Conservation (phyloP, 2,797 vertebrate genomes). For the Dallia pectoralis region DNA sequence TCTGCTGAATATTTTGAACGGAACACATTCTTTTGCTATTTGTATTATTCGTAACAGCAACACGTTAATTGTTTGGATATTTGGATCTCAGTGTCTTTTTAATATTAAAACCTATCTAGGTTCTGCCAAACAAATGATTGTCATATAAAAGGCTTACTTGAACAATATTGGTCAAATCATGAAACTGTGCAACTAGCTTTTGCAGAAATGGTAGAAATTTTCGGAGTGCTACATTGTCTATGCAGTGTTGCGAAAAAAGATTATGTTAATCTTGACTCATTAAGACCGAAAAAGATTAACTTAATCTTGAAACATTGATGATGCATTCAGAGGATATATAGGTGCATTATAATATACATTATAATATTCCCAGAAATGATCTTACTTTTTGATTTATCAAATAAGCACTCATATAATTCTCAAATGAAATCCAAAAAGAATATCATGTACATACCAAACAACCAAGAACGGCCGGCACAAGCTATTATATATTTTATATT, state of each 20-base stretch:
- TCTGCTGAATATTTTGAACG: not conserved
- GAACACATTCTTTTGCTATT: not conserved
- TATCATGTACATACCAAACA: not conserved
- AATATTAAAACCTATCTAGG: not conserved
- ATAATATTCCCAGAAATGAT: not conserved
- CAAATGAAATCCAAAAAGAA: not conserved
- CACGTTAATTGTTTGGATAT: not conserved
- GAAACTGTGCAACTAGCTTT: not conserved
- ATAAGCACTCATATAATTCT: not conserved
- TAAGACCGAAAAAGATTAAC: not conserved
- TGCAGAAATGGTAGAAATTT: too few relatives aligned
- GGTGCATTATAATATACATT: not conserved
- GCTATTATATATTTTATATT: not conserved
- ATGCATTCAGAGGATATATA: not conserved
- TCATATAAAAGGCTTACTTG: not conserved
- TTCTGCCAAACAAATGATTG: not conserved
- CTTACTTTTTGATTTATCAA: not conserved
- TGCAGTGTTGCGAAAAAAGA: not conserved
- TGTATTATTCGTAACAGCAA: not conserved
- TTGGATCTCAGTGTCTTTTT: not conserved
- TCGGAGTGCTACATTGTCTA: not conserved
- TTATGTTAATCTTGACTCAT: not conserved
- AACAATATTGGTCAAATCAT: not conserved
- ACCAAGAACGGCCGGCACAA: not conserved
- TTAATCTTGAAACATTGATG: not conserved